Percentiles rank a stretch among this genome's conserved stretches.
These are phyloP conservation scores for Micronisus gabar DNA, from an alignment of 2,113 vertebrate species.

Conservation along the genomic window DNA sequence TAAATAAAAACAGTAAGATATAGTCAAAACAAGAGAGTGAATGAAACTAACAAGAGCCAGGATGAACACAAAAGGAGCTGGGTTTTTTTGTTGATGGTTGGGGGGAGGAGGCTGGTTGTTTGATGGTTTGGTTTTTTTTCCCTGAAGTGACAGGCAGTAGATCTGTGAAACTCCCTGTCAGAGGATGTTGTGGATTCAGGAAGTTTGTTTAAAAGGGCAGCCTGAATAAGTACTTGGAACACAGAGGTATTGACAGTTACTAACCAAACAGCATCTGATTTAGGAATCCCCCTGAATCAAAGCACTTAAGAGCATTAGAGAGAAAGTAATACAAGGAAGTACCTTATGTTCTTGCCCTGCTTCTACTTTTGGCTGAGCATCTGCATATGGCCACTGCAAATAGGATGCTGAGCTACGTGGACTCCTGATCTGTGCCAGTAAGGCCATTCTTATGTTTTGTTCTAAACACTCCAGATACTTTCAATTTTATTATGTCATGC, in stretches of 20 bases:
- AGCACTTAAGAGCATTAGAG: not conserved
- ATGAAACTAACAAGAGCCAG: not conserved
- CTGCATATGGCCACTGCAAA: not conserved
- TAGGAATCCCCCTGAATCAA: not conserved
- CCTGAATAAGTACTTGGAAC: not conserved
- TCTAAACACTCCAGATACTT: not conserved
- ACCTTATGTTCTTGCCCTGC: not conserved
- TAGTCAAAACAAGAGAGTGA: not conserved
- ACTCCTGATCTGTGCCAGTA: not conserved
- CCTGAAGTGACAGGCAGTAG: not conserved
- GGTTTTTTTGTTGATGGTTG: rapidly evolving
- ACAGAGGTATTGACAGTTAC: not conserved
- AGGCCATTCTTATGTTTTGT: not conserved
- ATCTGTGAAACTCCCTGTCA: not conserved
- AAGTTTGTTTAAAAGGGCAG: not conserved
- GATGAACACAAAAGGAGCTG: not conserved
- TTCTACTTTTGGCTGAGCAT: not conserved
- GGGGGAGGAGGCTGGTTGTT: not conserved
- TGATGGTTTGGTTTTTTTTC: not conserved
- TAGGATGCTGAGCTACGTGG: not conserved
- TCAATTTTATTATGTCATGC: not conserved
- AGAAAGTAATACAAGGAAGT: not conserved
- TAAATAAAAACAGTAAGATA: not conserved
- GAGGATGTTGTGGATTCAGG: not conserved
- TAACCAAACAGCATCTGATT: not conserved